A percentile compares a stretch with the other conserved stretches of the same genome.
Conservation (phyloP, 2,113 vertebrate species). For the Anolis carolinensis region DNA sequence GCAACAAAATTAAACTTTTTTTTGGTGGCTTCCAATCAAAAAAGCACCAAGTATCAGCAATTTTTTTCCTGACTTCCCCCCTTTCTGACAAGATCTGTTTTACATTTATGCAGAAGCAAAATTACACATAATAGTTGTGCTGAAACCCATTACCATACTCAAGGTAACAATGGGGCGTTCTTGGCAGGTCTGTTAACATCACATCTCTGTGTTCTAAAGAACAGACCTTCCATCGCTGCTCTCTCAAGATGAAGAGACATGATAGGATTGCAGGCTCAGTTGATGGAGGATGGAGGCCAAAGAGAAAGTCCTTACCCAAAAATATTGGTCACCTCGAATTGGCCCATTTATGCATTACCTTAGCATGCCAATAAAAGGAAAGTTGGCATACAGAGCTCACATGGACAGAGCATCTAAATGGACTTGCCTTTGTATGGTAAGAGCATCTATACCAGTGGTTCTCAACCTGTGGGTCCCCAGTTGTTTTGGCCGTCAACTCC, state of each 20-base stretch:
- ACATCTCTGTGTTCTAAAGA: constrained; percentile 42
- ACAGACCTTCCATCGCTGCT: constrained; percentile 38
- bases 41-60: constrained; percentile 41
- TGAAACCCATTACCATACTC: constrained; percentile 62
- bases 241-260: constrained; percentile 21
- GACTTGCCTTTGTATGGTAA: too few relatives aligned
- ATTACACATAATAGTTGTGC: constrained; percentile 57
- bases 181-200: constrained; percentile 52
- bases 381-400: neutral
- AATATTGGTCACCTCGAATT: neutral
- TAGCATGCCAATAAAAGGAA: neutral
- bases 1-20: constrained; percentile 43
- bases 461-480: too few relatives aligned
- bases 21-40: constrained; percentile 45
- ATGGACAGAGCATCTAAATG: neutral
- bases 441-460: too few relatives aligned
- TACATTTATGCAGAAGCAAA: constrained; percentile 59
- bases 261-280: neutral
- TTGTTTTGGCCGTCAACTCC: too few relatives aligned
- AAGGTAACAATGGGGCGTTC: constrained; percentile 47
- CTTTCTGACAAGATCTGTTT: constrained; percentile 40
- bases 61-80: neutral
- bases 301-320: neutral
- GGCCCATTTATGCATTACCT: neutral
- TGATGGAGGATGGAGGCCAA: neutral